Base-by-base conservation (phyloP, 2,888 invertebrate species). In the Crematogaster levior region DNA sequence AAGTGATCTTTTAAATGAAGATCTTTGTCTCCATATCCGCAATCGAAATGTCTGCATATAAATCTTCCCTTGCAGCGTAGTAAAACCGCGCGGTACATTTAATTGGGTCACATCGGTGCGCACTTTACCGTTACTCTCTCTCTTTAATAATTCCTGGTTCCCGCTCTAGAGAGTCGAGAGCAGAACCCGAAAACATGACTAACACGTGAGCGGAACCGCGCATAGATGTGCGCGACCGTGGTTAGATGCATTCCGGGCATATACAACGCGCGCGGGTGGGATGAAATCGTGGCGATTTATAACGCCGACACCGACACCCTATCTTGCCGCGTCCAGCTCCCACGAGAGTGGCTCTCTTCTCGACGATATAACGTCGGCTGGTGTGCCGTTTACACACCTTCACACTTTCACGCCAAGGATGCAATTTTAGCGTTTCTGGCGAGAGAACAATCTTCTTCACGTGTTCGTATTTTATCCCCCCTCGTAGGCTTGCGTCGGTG, bases 251-350 rank as follows among this genome's bases (percentile, higher is more conserved):
- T 61, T 51, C 65, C 43, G 34, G 72, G 48, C 56, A 58, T 21
- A 53, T 53, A 73, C 72, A 74, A 37, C 53, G 58, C 58, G 58
- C 58, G 48, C 79, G 60, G 53, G 24, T 58, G 9, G 82, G 81
- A 88, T 48, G 86, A 86, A 88, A 88, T 82, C 85, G 82, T 65
- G 77, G 61, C 85, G 84, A 88, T 88, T 88, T 88, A 85, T 86
- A 88, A 88, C 85, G 56, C 68, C 70, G 75, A 82, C 83, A 80
- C 53, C 79, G 60, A 18, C 40, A 18, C 63, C 86, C 81, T 88
- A 88, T 88, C 86, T 88, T 48, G 58, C 70, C 15, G 30, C 21
- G 88, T 84, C 88, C 88, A 88, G 84, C 66, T 82, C 82, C 53
- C 70, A 37, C 51, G 68, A 70, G 80, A 81, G 63, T 61, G 84